These are phyloP conservation scores for Nymphalis urticae DNA, from an alignment of 2,888 invertebrate genomes.

Conservation along the genomic window DNA sequence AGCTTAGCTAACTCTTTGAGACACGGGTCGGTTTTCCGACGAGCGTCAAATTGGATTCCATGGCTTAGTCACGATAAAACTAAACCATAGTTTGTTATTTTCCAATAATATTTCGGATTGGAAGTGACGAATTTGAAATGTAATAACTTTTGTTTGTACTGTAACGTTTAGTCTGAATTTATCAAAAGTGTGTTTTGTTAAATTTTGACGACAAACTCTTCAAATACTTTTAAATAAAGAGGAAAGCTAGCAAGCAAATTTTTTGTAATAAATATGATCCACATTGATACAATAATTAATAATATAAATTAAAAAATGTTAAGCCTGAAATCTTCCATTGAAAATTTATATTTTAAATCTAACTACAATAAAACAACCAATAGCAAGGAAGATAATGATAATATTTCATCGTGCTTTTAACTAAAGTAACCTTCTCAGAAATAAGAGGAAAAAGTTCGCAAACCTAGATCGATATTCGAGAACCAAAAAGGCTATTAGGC, in stretches of 20 bases:
- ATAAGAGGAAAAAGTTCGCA: neutral
- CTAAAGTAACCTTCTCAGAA: constrained; percentile 4
- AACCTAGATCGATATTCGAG: neutral
- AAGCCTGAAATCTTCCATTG: too few species aligned
- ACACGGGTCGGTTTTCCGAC: constrained; percentile 36
- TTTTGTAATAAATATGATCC: too few species aligned
- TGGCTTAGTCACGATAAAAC: constrained; percentile 20
- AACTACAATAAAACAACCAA: neutral
- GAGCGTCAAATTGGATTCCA: constrained; percentile 38
- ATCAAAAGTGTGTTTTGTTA: too few species aligned
- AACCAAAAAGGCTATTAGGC: constrained; percentile 9
- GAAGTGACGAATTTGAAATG: neutral
- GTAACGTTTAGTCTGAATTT: too few species aligned
- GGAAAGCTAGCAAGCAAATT: too few species aligned
- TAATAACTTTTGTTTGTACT: neutral
- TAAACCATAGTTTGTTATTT: constrained; percentile 11
- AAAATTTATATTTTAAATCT: neutral
- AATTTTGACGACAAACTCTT: too few species aligned
- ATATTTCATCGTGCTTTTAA: constrained; percentile 3
- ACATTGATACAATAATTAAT: too few species aligned
- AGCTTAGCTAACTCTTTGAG: constrained; percentile 40
- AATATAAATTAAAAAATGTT: too few species aligned
- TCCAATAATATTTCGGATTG: constrained; percentile 2
- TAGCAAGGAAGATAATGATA: neutral
- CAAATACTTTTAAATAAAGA: too few species aligned